Base-by-base conservation (phyloP, 1,140 invertebrate species). In the Chlorops oryzae region DNA sequence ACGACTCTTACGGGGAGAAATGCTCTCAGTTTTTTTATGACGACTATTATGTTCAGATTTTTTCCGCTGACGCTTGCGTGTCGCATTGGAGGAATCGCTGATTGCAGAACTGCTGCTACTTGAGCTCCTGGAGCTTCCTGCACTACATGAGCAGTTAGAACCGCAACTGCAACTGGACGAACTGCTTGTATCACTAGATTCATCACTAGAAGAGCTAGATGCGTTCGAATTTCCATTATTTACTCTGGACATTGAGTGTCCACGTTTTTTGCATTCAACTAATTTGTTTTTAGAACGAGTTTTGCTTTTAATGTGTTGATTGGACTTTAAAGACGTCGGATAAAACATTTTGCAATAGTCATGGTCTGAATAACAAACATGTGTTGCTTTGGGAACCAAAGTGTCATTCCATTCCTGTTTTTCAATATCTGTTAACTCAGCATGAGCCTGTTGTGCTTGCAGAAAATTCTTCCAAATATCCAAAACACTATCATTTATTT, bases 391-490 rank as follows among this genome's bases (percentile, higher is more conserved):
- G 77, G n/a, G n/a, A n/a, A n/a, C n/a, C n/a, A n/a, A n/a, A n/a
- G n/a, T n/a, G n/a, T n/a, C n/a, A n/a, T n/a, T n/a, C n/a, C n/a
- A n/a, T n/a, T n/a, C n/a, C n/a, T n/a, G n/a, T n/a, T n/a, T n/a
- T n/a, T n/a, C 18, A 22, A 21, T 38, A 34, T n/a, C 37, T 10
- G 45, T 12, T 6, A 7, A 17, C 13, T 18, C 23, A 15, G 13
- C 18, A 22, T 23, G n/a, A 5, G 18, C 40, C n/a, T 48, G 44
- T 47, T 52, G 50, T 15, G 55, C 46, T 20, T 68, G 63, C 15
- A 69, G 35, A 49, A 89, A 87, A 63, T 88, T 88, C 59, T 89
- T 84, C 86, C 86, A 88, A 63, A 88, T 88, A n/a, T 85, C 82
- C 54, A 81, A 78, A 59, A 82, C 77, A 50, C 75, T 62, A 27